These are phyloP conservation scores for Botia kubotai DNA, from an alignment of 2,797 vertebrate species.

Conservation along the genomic window DNA sequence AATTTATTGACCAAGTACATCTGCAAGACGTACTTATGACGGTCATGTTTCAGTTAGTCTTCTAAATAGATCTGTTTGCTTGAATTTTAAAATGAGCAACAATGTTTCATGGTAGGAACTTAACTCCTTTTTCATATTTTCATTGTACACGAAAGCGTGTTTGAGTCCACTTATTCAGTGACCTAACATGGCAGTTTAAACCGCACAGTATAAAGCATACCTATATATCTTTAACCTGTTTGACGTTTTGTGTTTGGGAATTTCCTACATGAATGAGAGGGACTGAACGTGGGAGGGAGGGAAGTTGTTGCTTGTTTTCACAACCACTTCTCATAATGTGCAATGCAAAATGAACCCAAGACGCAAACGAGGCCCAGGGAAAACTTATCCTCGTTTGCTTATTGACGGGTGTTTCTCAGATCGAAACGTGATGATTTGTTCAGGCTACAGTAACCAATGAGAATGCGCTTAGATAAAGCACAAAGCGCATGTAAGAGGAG, in stretches of 20 bases:
- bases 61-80: not conserved
- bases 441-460: slow-evolving; percentile 72
- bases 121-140: not conserved
- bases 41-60: not conserved
- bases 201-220: not conserved
- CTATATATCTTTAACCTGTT: slow-evolving; percentile 7
- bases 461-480: slow-evolving; percentile 62
- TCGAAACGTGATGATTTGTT: slow-evolving; percentile 62
- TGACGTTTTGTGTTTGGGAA: slow-evolving; percentile 38
- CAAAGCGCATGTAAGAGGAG: slow-evolving; percentile 61
- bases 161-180: slow-evolving; percentile 8
- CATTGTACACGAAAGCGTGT: not conserved
- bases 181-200: not conserved
- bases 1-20: not conserved
- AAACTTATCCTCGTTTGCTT: slow-evolving; percentile 57
- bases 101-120: not conserved
- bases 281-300: slow-evolving; percentile 51
- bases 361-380: slow-evolving; percentile 38
- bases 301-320: slow-evolving; percentile 50
- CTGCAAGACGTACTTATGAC: not conserved
- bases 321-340: slow-evolving; percentile 23
- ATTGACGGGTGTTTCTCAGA: slow-evolving; percentile 59
- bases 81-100: not conserved
- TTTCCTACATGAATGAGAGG: slow-evolving; percentile 53
- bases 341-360: slow-evolving; percentile 34